These are phyloP conservation scores for Macrotus californicus DNA, from an alignment of 2,113 vertebrate genomes.

Conservation along the genomic window DNA sequence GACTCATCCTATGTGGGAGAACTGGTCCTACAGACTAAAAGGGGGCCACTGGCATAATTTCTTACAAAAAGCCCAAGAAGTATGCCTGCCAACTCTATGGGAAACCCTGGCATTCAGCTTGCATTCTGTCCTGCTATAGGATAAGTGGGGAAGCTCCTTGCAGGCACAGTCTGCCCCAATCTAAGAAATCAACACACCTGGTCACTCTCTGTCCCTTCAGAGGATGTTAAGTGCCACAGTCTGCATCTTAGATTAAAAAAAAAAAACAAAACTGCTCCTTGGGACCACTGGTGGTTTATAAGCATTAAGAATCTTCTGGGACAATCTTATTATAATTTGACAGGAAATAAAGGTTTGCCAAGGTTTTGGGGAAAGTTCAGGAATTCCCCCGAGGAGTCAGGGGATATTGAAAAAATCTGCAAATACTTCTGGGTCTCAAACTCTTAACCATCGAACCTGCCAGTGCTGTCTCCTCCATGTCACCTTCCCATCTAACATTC, in stretches of 20 bases:
- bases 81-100: background rate
- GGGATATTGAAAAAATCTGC: background rate
- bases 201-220: background rate
- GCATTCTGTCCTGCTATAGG: background rate
- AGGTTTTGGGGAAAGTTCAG: conserved; percentile 4
- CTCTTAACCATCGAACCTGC: background rate
- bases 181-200: background rate
- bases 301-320: background rate
- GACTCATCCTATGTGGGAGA: background rate
- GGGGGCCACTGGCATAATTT: background rate
- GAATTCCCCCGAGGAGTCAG: background rate
- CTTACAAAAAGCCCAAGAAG: background rate
- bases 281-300: background rate
- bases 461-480: background rate
- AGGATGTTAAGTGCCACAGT: background rate
- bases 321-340: background rate
- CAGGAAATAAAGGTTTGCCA: background rate
- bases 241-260: background rate
- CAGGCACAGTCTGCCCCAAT: background rate
- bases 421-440: background rate
- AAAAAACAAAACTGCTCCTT: background rate
- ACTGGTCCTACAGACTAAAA: conserved; percentile 6
- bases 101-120: background rate
- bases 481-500: background rate
- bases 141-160: background rate